Conservation (phyloP, 2,797 vertebrate genomes). For the Arctocebus calabarensis region DNA sequence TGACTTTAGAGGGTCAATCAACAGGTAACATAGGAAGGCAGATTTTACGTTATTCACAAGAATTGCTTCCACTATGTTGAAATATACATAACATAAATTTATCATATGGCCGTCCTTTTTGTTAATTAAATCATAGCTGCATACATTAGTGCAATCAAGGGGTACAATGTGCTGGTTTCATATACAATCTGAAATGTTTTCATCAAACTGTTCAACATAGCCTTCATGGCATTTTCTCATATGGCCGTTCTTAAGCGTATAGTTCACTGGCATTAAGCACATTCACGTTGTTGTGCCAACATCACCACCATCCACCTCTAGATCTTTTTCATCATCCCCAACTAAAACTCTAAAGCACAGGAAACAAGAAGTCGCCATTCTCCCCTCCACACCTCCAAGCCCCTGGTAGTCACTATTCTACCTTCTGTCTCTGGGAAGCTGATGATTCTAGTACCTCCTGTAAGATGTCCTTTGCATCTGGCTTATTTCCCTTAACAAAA, state of each 20-base stretch:
- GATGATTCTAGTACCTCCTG: neutral
- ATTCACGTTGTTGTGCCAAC: no score
- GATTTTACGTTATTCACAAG: neutral
- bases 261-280: neutral
- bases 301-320: neutral
- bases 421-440: neutral
- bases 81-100: neutral
- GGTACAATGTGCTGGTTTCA: no score
- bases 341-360: neutral
- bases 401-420: neutral
- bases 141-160: no score
- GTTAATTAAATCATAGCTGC: no score
- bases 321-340: neutral
- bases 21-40: neutral
- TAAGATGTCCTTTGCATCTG: neutral
- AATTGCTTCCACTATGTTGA: constrained; percentile 2
- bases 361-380: neutral
- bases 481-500: neutral
- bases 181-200: no score
- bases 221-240: neutral
- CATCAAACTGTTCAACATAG: no score
- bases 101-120: neutral
- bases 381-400: neutral
- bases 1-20: neutral
- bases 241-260: neutral